Evolutionary conservation across 2,888 invertebrate species (phyloP), one percentile per base, ranked within the genome.

Genomic region (Arctia plantaginis): DNA sequence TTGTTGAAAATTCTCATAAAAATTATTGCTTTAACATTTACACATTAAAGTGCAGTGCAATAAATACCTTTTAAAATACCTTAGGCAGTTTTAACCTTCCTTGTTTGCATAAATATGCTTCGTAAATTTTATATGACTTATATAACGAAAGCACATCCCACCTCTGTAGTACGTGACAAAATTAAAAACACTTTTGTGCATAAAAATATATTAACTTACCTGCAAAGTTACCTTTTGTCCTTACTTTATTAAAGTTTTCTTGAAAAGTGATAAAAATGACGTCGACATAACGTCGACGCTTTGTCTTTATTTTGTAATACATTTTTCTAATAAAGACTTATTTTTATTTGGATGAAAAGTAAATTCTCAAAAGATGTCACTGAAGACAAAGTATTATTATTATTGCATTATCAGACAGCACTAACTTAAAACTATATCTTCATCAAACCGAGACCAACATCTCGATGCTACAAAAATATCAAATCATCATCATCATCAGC

Each of bases 221-320:
- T 89, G 88, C 78, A 88, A 84, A 68, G 82, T 81, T 84, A 76
- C 82, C 80, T 81, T 82, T 85, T 90, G 90, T 90, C 90, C 86
- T 86, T 89, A 88, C 91, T 93, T 94, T 94, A 94, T 93, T 94
- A 94, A 93, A 93, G 92, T 93, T 88, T 92, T 88, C 89, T 86
- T 87, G 91, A 88, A 89, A 93, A 94, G 92, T 93, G 93, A 93
- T 93, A 94, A 94, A 94, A 94, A 93, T 93, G 90, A 92, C 89
- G 87, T 83, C 89, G 89, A 89, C 85, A 88, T 92, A 89, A 89
- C 86, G 81, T 77, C 76, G 80, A 77, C 84, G 88, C 90, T 91
- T 91, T 92, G 90, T 92, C 91, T 91, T 92, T 90, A 90, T 92
- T 77, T 90, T 86, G 86, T 88, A 84, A 87, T 89, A 81, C 86